Percentiles rank a stretch among this genome's conserved stretches.
Conservation (phyloP, 2,888 invertebrate genomes). For the Leptinotarsa haldemani region DNA sequence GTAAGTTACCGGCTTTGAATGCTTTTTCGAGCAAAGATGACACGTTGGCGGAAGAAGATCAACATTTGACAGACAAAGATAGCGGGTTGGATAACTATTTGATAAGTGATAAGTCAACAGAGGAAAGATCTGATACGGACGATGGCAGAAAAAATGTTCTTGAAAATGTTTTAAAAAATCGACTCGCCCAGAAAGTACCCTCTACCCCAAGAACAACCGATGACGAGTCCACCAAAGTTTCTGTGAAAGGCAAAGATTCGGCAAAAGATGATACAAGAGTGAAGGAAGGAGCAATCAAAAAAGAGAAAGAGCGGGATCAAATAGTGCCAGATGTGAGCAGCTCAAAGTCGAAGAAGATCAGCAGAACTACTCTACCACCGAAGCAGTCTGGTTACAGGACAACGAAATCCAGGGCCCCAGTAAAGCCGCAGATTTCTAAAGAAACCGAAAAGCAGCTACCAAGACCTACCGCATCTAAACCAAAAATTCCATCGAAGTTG, state of each 20-base stretch:
- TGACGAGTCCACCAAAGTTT: conserved; percentile 26
- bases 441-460: conserved; percentile 40
- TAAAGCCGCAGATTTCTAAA: conserved; percentile 20
- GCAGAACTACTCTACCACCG: conserved; percentile 45
- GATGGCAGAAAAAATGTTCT: conserved; percentile 34
- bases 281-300: conserved; percentile 22
- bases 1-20: conserved; percentile 83
- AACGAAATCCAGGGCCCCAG: conserved; percentile 28
- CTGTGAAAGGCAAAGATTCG: neutral
- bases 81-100: conserved; percentile 51
- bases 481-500: conserved; percentile 54
- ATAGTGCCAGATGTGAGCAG: conserved; percentile 64
- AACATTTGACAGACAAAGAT: conserved; percentile 61
- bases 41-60: conserved; percentile 82
- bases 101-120: conserved; percentile 50
- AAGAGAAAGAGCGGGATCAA: conserved; percentile 64
- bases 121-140: conserved; percentile 50
- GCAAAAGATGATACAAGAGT: neutral
- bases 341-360: conserved; percentile 53
- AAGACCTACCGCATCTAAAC: conserved; percentile 43
- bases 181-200: conserved; percentile 29
- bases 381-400: conserved; percentile 46
- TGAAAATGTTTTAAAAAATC: conserved; percentile 16
- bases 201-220: conserved; percentile 4
- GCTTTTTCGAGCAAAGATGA: conserved; percentile 91